Base-by-base conservation (phyloP, 2,113 vertebrate genomes). In the Bostrychus sinensis region DNA sequence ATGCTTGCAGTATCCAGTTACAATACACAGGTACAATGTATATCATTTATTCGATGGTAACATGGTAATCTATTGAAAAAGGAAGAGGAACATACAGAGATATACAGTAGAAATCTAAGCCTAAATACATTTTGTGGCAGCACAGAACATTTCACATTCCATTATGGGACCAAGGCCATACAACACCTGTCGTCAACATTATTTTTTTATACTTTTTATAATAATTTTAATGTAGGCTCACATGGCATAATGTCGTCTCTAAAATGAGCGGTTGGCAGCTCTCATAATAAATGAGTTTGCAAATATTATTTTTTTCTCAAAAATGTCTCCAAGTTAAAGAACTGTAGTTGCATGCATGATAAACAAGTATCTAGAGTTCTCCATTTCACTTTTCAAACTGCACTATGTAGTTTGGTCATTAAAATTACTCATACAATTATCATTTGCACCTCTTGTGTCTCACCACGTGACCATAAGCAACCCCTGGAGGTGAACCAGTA, bases 101-200 rank as follows among this genome's bases (percentile, higher is more conserved):
- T 85, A 88, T 86, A 88, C 85, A 82, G 71, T 88, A 86, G 67
- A 87, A 90, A 90, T 85, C 89, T 90, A 89, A 84, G 76, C 81
- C 83, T 90, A 89, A 75, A 83, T 85, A 89, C 86, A 89, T 80
- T 86, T 86, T 89, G 85, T 90, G 89, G 89, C 89, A 90, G 89
- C 81, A 90, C 89, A 90, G 86, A 90, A 90, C 88, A 86, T 87
- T 85, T 87, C 85, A 89, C 86, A 88, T 90, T 87, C 83, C 86
- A 90, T 87, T 73, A 86, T 89, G 85, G 84, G 84, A 88, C 79
- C 78, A 86, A 87, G 87, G 87, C 89, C 83, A 84, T 81, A 86
- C 83, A 88, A 89, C 87, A 86, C 70, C 70, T 69, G 74, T 67
- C 12, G n/a, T 55, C 26, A 17, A 55, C 26, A 55, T 66, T 60